A percentile compares a stretch with the other conserved stretches of the same genome.
phyloP scores from a whole-genome alignment of 2,113 vertebrate species.

The Penelope pileata region DNA sequence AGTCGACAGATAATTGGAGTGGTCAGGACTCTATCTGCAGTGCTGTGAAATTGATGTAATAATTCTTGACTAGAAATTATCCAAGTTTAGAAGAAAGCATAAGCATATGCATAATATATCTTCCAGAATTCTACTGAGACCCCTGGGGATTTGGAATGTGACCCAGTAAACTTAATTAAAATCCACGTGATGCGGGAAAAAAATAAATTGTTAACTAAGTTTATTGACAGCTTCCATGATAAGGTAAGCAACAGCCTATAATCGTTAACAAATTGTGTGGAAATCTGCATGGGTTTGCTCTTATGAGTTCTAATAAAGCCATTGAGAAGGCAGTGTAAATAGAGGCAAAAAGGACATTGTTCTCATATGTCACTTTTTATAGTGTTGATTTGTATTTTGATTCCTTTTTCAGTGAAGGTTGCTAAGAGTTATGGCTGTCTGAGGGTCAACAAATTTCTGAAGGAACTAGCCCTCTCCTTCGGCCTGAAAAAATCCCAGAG shows the following conservation, averaged over 20 bases:
- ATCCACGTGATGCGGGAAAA: background rate
- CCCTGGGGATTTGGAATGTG: background rate
- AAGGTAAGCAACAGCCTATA: constrained; percentile 43
- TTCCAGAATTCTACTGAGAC: background rate
- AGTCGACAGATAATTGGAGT: constrained; percentile 41
- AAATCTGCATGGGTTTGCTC: constrained; percentile 17
- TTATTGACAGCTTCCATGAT: constrained; percentile 51
- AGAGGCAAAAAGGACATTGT: background rate
- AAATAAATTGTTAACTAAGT: constrained; percentile 18
- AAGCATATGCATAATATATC: background rate
- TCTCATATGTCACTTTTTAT: constrained; percentile 39
- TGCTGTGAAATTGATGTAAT: constrained; percentile 17
- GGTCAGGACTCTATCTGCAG: constrained; percentile 6
- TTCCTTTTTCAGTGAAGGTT: constrained; percentile 49
- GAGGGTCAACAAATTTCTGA: constrained; percentile 65
- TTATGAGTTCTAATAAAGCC: background rate
- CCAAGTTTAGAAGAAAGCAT: constrained; percentile 19
- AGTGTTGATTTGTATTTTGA: constrained; percentile 63
- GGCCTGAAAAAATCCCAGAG: constrained; percentile 24
- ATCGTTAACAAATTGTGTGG: constrained; percentile 1
- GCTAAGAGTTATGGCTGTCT: constrained; percentile 46
- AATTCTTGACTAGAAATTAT: constrained; percentile 36
- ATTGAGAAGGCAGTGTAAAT: background rate
- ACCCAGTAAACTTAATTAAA: constrained; percentile 63
- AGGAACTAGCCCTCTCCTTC: background rate